phyloP scores from a whole-genome alignment of 37 sponge, comb jelly and placozoan species.

The Sycon ciliatum region DNA sequence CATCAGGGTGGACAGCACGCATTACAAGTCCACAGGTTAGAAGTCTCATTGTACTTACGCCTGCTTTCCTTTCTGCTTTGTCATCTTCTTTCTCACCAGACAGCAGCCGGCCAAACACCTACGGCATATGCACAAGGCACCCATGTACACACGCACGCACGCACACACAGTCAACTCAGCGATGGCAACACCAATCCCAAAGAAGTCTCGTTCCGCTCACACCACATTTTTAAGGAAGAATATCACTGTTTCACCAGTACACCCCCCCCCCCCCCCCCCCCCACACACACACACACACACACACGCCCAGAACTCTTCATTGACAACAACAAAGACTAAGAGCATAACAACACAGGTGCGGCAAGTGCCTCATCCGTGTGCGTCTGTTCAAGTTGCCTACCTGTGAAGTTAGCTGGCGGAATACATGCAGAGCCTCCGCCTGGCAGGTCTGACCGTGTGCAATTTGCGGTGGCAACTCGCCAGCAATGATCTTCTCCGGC shows the following conservation, averaged over 20 bases:
- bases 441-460: slow-evolving; percentile 74
- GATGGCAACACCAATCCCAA: no score
- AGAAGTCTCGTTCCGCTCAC: no score
- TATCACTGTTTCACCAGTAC: no score
- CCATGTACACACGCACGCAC: neutral
- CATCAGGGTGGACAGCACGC: no score
- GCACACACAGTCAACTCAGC: neutral
- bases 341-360: neutral
- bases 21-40: no score
- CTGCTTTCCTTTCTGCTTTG: slow-evolving; percentile 15
- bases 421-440: slow-evolving; percentile 67
- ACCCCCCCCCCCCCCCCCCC: neutral
- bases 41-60: neutral
- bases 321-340: neutral
- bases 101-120: slow-evolving; percentile 76
- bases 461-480: slow-evolving; percentile 17
- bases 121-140: neutral
- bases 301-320: neutral
- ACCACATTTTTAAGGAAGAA: no score
- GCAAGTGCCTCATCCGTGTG: neutral
- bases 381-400: slow-evolving; percentile 9
- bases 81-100: slow-evolving; percentile 28
- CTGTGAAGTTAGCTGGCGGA: slow-evolving; percentile 82
- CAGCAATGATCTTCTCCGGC: neutral
- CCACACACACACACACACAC: neutral